A percentile compares a stretch with the other conserved stretches of the same genome.
These are phyloP conservation scores for Nymphalis polychloros DNA, from an alignment of 2,888 invertebrate genomes.

Conservation along the genomic window DNA sequence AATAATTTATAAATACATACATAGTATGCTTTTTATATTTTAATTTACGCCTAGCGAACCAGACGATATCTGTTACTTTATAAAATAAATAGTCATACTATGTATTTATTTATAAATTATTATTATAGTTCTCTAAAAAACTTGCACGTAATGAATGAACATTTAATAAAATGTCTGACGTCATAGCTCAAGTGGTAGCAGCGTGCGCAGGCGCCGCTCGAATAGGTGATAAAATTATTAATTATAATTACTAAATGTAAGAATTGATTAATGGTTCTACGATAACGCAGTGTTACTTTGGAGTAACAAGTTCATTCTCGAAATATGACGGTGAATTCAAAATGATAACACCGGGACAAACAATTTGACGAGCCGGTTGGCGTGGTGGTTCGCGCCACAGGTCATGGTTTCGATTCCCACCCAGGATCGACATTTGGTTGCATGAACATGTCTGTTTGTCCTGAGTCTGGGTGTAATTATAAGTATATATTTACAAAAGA, in stretches of 20 bases:
- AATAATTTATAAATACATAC: too few relatives aligned
- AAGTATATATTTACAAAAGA: too few relatives aligned
- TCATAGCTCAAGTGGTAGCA: slow-evolving; percentile 40
- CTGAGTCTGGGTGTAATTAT: too few relatives aligned
- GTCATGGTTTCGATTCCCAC: too few relatives aligned
- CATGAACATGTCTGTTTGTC: too few relatives aligned
- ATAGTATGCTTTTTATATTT: too few relatives aligned
- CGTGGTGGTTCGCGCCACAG: too few relatives aligned
- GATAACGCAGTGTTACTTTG: slow-evolving; percentile 55
- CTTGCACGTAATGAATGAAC: slow-evolving; percentile 30
- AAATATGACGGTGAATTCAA: slow-evolving; percentile 24
- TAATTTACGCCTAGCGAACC: too few relatives aligned
- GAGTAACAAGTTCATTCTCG: too few relatives aligned
- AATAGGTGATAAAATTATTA: slow-evolving; percentile 76
- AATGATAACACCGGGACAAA: slow-evolving; percentile 22
- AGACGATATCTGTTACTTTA: too few relatives aligned
- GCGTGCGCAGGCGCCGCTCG: slow-evolving; percentile 47
- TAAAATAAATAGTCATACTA: neutral
- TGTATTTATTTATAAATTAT: slow-evolving; percentile 23
- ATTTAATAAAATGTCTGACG: slow-evolving; percentile 35
- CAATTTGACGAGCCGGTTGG: too few relatives aligned
- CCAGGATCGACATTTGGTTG: too few relatives aligned
- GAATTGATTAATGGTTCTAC: slow-evolving; percentile 68
- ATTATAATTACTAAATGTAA: slow-evolving; percentile 70
- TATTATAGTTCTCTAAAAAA: slow-evolving; percentile 20